phyloP scores from a whole-genome alignment of 2,888 invertebrate species.

The Leucophenga maculata region DNA sequence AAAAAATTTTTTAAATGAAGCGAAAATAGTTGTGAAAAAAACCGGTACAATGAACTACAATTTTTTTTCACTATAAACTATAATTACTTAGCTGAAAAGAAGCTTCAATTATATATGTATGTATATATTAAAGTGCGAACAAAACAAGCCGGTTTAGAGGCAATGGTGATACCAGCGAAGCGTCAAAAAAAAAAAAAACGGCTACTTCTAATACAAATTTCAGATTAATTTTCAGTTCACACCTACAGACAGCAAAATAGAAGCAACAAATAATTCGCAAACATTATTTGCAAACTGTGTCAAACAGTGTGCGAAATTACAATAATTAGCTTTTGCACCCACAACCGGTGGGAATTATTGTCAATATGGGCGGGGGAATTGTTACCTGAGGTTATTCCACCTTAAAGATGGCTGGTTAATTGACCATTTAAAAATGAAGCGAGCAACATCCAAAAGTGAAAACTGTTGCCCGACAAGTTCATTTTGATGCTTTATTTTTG shows the following conservation, averaged over 20 bases:
- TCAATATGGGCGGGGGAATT: no score
- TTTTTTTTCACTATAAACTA: conserved; percentile 13
- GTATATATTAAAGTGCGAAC: neutral
- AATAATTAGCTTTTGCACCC: conserved; percentile 6
- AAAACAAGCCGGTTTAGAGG: no score
- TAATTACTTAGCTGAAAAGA: conserved; percentile 6
- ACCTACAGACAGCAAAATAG: neutral
- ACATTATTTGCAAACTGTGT: conserved; percentile 10
- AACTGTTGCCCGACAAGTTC: conserved; percentile 49
- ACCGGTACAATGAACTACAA: conserved; percentile 6
- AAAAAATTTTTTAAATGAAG: neutral
- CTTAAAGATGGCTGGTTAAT: no score
- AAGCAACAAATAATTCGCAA: neutral
- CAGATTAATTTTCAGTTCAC: neutral
- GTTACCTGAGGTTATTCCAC: no score
- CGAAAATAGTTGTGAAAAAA: neutral
- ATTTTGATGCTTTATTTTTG: conserved; percentile 33
- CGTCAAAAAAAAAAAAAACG: neutral
- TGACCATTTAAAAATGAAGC: neutral
- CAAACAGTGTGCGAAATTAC: conserved; percentile 18
- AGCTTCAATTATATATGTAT: neutral
- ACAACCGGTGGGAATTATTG: no score
- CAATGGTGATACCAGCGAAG: no score
- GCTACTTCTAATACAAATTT: neutral
- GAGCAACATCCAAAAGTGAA: conserved; percentile 49